Conservation (phyloP, 1,140 invertebrate species). For the Drosophila sulfurigaster region DNA sequence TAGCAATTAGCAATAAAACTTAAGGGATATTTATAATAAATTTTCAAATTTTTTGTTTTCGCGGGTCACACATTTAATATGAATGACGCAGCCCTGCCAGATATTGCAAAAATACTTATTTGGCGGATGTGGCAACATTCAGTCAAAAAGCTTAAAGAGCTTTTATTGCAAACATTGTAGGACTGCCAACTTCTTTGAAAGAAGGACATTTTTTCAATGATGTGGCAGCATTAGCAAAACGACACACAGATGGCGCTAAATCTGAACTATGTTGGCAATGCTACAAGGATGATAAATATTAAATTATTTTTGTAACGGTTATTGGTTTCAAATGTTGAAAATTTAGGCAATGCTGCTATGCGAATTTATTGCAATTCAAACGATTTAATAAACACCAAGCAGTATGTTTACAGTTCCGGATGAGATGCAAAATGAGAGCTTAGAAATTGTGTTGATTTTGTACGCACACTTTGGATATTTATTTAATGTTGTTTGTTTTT, state of each 20-base stretch:
- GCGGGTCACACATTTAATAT: no score
- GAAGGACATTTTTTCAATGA: not conserved
- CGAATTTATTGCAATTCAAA: no score
- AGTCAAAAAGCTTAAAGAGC: not conserved
- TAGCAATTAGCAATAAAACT: not conserved
- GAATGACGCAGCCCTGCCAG: no score
- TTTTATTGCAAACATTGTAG: not conserved
- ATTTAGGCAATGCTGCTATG: not conserved
- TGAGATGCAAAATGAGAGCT: not conserved
- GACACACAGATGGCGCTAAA: conserved; percentile 32
- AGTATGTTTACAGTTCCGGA: not conserved
- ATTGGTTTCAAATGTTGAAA: not conserved
- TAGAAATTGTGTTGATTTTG: conserved; percentile 11
- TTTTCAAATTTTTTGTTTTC: not conserved
- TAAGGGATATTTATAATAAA: no score
- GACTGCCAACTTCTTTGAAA: not conserved
- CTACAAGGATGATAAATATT: not conserved
- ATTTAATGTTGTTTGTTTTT: conserved; percentile 36
- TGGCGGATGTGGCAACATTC: not conserved
- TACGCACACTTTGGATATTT: conserved; percentile 1
- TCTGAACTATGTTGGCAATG: not conserved
- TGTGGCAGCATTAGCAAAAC: not conserved
- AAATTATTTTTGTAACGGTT: not conserved
- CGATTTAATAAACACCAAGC: not conserved
- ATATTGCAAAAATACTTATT: not conserved